Evolutionary conservation across 2,888 invertebrate species (phyloP).

Genomic region (Hirtodrosophila duncani): DNA sequence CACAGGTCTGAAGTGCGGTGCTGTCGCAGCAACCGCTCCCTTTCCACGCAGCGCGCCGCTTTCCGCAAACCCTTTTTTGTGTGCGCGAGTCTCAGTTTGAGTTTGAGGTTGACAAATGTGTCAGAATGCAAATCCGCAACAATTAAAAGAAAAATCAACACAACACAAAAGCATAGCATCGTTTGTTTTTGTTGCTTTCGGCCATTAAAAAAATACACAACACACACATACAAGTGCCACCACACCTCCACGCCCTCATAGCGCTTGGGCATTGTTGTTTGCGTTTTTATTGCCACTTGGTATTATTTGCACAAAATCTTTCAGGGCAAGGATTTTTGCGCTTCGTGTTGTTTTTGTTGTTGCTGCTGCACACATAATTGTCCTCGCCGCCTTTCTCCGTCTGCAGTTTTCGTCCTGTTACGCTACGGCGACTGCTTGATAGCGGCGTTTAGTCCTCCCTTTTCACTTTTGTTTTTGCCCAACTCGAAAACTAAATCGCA

Average conservation of each 20-base stretch:
- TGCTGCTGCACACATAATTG: slow-evolving; percentile 21
- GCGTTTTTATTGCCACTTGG: slow-evolving; percentile 50
- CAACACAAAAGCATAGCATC: slow-evolving; percentile 45
- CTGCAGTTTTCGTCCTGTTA: no score
- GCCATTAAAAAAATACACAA: slow-evolving; percentile 37
- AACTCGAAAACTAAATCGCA: no score
- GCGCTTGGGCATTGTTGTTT: slow-evolving; percentile 15
- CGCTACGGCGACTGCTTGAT: no score
- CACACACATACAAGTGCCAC: slow-evolving; percentile 1
- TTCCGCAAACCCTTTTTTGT: slow-evolving; percentile 42
- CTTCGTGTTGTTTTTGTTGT: slow-evolving; percentile 15
- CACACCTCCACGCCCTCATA: slow-evolving; percentile 1
- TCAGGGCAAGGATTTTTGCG: slow-evolving; percentile 28
- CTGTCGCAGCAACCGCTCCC: not conserved
- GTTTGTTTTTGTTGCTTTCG: slow-evolving; percentile 55
- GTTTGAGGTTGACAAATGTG: slow-evolving; percentile 78
- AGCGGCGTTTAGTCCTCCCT: no score
- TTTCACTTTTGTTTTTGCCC: no score
- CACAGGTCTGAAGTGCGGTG: slow-evolving; percentile 22
- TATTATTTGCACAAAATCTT: slow-evolving; percentile 69
- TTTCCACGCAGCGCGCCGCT: not conserved
- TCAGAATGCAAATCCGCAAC: slow-evolving; percentile 78
- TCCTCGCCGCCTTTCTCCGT: slow-evolving; percentile 6
- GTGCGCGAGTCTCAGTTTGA: slow-evolving; percentile 63
- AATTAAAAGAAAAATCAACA: slow-evolving; percentile 78